Conservation (phyloP, 2,888 invertebrate species). For the Strigamia transsilvanica region DNA sequence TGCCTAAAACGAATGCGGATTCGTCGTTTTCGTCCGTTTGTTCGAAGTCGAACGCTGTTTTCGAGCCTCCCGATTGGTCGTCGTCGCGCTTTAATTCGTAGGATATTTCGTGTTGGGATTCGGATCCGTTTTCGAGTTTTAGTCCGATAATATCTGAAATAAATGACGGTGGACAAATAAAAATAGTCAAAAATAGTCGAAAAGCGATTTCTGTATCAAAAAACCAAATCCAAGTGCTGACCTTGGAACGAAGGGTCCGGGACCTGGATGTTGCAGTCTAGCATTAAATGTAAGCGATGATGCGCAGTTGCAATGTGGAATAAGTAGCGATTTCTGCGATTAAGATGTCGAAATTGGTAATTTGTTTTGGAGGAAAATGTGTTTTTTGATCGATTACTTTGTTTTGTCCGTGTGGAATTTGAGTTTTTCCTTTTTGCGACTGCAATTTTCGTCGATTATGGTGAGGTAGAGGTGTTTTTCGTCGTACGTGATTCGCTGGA, state of each 20-base stretch:
- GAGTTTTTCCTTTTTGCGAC: conserved; percentile 55
- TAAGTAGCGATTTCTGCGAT: conserved; percentile 56
- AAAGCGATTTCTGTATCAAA: too few species aligned
- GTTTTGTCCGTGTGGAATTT: conserved; percentile 55
- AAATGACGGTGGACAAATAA: too few species aligned
- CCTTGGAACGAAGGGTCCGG: not conserved
- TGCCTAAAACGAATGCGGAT: not conserved
- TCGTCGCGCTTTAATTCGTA: not conserved
- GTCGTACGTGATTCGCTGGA: conserved; percentile 57
- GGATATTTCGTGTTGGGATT: not conserved
- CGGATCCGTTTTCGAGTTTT: not conserved
- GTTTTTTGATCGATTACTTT: not conserved
- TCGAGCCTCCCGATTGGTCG: not conserved
- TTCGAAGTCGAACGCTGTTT: not conserved
- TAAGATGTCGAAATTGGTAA: not conserved
- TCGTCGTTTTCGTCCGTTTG: not conserved
- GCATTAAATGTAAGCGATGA: conserved; percentile 56
- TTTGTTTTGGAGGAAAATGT: not conserved
- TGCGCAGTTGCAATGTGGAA: conserved; percentile 57
- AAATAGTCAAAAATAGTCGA: too few species aligned
- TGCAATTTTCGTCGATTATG: conserved; percentile 56
- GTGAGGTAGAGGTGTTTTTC: conserved; percentile 56
- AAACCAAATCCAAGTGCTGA: too few species aligned
- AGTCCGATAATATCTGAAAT: not conserved
- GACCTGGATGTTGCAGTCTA: not conserved